Evolutionary conservation across 2,888 invertebrate genomes (phyloP).

Genomic region (Nudaria mundana): DNA sequence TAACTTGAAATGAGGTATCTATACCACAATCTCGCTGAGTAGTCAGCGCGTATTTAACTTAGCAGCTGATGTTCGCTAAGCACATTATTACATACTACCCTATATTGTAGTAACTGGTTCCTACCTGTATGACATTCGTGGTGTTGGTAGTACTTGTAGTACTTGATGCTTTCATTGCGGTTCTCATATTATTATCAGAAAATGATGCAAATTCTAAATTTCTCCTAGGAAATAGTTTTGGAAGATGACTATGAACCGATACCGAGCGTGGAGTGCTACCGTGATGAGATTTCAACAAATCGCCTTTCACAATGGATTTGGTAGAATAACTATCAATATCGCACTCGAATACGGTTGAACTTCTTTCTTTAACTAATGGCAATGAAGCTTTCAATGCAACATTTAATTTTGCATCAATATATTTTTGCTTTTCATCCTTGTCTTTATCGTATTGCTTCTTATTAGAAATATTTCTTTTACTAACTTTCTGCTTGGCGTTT

Average conservation of each 20-base stretch:
- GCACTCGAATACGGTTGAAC: neutral
- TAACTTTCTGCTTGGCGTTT: neutral
- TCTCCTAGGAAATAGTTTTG: neutral
- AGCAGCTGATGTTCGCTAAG: no score
- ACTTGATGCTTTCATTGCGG: neutral
- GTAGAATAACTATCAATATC: neutral
- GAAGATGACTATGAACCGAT: neutral
- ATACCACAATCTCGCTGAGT: no score
- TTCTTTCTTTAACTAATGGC: neutral
- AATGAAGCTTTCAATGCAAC: neutral
- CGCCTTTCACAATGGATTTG: slow-evolving; percentile 2
- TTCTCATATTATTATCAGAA: no score
- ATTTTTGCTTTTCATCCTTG: neutral
- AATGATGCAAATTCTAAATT: neutral
- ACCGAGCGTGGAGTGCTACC: no score
- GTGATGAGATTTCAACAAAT: neutral
- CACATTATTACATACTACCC: no score
- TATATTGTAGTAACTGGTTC: no score
- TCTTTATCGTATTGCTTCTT: neutral
- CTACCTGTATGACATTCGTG: neutral
- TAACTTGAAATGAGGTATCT: no score
- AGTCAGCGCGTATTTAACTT: no score
- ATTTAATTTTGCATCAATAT: neutral
- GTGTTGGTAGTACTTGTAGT: neutral
- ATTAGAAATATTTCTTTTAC: neutral